These are phyloP conservation scores for Peromyscus californicus DNA, from an alignment of 2,113 vertebrate genomes.

Conservation along the genomic window DNA sequence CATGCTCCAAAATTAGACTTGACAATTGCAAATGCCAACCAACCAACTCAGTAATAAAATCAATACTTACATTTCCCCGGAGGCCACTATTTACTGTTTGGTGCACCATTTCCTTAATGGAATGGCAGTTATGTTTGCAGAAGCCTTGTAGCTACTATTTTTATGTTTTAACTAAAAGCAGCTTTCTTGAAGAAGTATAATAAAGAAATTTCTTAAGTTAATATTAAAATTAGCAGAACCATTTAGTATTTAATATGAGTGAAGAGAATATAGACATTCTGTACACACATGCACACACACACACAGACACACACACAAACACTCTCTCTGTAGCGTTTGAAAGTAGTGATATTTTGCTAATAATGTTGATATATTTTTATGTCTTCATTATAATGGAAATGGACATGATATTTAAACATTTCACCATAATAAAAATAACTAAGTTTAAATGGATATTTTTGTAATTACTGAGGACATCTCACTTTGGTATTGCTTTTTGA, in stretches of 20 bases:
- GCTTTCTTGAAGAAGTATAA: slow-evolving; percentile 88
- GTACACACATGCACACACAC: background rate
- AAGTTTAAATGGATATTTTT: slow-evolving; percentile 63
- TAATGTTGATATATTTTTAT: slow-evolving; percentile 67
- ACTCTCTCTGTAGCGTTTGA: background rate
- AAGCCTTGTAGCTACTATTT: slow-evolving; percentile 91
- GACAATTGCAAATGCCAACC: slow-evolving; percentile 93
- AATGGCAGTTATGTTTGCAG: slow-evolving; percentile 92
- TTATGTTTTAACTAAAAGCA: slow-evolving; percentile 93
- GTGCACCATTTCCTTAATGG: slow-evolving; percentile 93
- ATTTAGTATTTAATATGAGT: slow-evolving; percentile 77
- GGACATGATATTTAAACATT: slow-evolving; percentile 80
- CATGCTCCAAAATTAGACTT: slow-evolving; percentile 91
- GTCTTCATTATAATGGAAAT: slow-evolving; percentile 60
- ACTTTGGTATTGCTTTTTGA: slow-evolving; percentile 61
- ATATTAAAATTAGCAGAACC: slow-evolving; percentile 82
- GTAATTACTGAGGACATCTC: slow-evolving; percentile 65
- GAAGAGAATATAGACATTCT: background rate
- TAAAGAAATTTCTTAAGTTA: slow-evolving; percentile 83
- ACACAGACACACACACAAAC: background rate
- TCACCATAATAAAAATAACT: slow-evolving; percentile 62
- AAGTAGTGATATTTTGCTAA: background rate
- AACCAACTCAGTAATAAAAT: slow-evolving; percentile 92
- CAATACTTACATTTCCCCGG: slow-evolving; percentile 93
- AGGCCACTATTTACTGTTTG: slow-evolving; percentile 92